These are phyloP conservation scores for Lasioglossum pauxillum DNA, from an alignment of 2,888 invertebrate species.

Conservation along the genomic window DNA sequence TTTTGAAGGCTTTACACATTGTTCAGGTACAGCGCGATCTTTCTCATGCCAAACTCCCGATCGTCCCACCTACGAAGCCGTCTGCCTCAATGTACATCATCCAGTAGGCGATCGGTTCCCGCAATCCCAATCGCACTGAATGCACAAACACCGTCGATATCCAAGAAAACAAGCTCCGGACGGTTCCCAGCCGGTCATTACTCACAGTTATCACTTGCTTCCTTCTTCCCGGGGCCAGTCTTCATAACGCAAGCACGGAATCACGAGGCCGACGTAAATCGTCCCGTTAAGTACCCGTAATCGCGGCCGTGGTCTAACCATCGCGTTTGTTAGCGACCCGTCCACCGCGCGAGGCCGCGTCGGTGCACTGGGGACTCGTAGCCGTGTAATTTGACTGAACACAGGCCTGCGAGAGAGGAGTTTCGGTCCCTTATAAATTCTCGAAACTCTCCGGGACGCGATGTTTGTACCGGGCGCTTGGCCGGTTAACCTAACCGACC, in stretches of 20 bases:
- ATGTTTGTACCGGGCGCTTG: background rate
- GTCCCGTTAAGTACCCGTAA: conserved; percentile 28
- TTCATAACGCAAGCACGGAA: conserved; percentile 4
- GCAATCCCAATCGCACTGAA: background rate
- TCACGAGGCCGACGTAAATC: conserved; percentile 18
- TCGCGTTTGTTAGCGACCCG: conserved; percentile 30
- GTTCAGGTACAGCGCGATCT: background rate
- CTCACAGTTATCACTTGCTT: conserved; percentile 14
- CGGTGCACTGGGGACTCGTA: conserved; percentile 9
- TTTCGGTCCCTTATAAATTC: conserved; percentile 36
- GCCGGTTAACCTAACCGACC: conserved; percentile 25
- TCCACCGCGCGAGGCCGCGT: background rate
- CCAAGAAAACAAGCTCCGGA: background rate
- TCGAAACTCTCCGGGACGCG: conserved; percentile 40
- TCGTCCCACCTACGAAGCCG: background rate
- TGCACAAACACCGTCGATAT: background rate
- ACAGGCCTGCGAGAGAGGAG: conserved; percentile 14
- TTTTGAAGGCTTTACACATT: background rate
- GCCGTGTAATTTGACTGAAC: conserved; percentile 45
- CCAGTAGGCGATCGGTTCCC: background rate
- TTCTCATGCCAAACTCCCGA: background rate
- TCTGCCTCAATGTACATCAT: background rate
- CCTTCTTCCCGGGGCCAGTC: background rate
- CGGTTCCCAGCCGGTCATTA: background rate
- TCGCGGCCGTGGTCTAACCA: conserved; percentile 8